phyloP scores from a whole-genome alignment of 1,140 invertebrate genomes.

The Penaeus japonicus region DNA sequence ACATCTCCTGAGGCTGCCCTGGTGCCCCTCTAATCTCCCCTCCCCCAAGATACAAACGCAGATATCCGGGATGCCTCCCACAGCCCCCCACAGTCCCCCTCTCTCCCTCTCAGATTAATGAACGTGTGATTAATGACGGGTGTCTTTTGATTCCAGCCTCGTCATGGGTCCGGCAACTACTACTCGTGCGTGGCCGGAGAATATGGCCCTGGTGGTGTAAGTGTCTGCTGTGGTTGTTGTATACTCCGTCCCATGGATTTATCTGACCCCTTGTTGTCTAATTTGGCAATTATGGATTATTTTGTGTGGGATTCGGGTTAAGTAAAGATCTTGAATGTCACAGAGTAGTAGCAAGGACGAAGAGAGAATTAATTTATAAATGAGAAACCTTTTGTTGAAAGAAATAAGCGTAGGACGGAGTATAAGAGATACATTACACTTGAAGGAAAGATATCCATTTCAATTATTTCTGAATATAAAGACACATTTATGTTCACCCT shows the following conservation, averaged over 20 bases:
- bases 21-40: no score
- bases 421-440: conserved; percentile 1
- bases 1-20: no score
- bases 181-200: conserved; percentile 59
- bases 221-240: conserved; percentile 20
- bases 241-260: conserved; percentile 18
- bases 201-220: conserved; percentile 58
- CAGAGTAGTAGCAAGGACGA: no score
- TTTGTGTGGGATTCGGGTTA: background rate
- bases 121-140: background rate
- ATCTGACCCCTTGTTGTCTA: background rate
- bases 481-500: no score
- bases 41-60: no score
- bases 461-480: no score
- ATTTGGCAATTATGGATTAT: background rate
- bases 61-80: no score
- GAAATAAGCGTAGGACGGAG: conserved; percentile 1
- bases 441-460: background rate
- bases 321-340: no score
- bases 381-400: background rate
- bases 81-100: background rate
- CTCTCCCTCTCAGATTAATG: background rate
- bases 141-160: conserved; percentile 51
- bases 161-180: conserved; percentile 59
- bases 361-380: no score